phyloP scores from a whole-genome alignment of 2,888 invertebrate species.

The Leptinotarsa rubiginosa region DNA sequence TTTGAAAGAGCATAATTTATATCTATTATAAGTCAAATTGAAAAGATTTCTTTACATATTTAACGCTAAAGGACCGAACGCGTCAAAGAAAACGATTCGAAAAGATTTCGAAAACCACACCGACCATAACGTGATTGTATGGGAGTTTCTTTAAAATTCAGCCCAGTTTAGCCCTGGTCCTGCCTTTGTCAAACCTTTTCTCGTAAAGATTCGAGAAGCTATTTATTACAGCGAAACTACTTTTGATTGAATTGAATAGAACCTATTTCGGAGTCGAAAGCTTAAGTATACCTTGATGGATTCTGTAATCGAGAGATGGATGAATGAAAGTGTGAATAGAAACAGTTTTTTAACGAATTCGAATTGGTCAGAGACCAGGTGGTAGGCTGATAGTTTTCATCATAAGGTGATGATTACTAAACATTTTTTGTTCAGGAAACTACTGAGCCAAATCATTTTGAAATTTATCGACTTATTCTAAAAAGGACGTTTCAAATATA shows the following conservation, averaged over 20 bases:
- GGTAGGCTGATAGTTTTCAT: background rate
- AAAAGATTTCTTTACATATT: conserved; percentile 51
- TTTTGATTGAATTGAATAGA: conserved; percentile 44
- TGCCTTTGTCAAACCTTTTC: conserved; percentile 55
- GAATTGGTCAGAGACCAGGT: background rate
- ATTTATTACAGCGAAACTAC: conserved; percentile 36
- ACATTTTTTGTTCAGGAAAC: too few relatives aligned
- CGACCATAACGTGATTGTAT: conserved; percentile 53
- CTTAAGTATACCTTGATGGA: conserved; percentile 6
- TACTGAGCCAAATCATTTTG: too few relatives aligned
- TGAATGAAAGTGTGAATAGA: conserved; percentile 40
- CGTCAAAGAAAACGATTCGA: conserved; percentile 53
- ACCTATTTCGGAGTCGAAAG: conserved; percentile 41
- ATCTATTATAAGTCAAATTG: conserved; percentile 57
- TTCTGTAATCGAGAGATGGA: conserved; percentile 26
- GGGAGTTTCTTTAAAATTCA: conserved; percentile 51
- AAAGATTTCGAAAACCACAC: conserved; percentile 61
- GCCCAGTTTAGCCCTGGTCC: conserved; percentile 56
- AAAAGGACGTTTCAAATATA: too few relatives aligned
- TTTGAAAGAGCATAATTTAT: conserved; percentile 62
- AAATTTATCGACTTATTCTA: too few relatives aligned
- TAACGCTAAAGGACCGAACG: conserved; percentile 46
- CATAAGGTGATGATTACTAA: too few relatives aligned
- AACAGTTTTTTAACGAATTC: background rate
- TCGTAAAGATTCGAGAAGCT: conserved; percentile 37